Conservation (phyloP, 1,140 invertebrate species). For the Drosophila cardini region DNA sequence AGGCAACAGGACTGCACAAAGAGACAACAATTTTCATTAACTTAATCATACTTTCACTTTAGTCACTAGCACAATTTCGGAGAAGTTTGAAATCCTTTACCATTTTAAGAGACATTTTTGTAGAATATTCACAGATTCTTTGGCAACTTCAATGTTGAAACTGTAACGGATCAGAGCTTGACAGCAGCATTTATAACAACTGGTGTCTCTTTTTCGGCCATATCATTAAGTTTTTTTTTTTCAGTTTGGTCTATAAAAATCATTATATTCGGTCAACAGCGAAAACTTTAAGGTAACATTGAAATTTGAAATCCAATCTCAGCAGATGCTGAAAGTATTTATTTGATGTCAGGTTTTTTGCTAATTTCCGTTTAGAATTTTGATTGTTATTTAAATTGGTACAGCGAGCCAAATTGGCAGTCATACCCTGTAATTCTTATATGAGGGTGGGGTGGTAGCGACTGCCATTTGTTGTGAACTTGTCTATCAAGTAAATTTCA, state of each 20-base stretch:
- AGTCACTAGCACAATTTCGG: background rate
- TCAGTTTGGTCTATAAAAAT: constrained; percentile 52
- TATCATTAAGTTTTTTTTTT: constrained; percentile 61
- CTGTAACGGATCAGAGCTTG: constrained; percentile 58
- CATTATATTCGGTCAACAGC: constrained; percentile 50
- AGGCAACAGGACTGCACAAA: constrained; percentile 51
- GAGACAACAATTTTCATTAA: constrained; percentile 16
- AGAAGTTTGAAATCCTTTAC: constrained; percentile 36
- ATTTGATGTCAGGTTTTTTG: constrained; percentile 35
- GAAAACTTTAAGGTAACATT: constrained; percentile 15
- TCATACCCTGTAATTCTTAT: constrained; percentile 2
- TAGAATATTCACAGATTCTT: background rate
- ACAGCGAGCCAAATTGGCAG: constrained; percentile 29
- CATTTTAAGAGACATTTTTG: constrained; percentile 65
- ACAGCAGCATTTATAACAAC: constrained; percentile 62
- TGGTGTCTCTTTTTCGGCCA: constrained; percentile 36
- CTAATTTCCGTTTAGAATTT: constrained; percentile 81
- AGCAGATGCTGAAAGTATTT: constrained; percentile 16
- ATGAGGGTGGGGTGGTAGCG: background rate
- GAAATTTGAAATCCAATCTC: constrained; percentile 40
- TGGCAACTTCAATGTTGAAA: constrained; percentile 50
- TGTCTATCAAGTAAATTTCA: background rate
- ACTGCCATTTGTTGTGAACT: background rate
- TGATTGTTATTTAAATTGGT: constrained; percentile 74
- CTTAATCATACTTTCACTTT: background rate